Evolutionary conservation across 2,888 invertebrate genomes (phyloP).

Genomic region (Lacanobia oleracea): DNA sequence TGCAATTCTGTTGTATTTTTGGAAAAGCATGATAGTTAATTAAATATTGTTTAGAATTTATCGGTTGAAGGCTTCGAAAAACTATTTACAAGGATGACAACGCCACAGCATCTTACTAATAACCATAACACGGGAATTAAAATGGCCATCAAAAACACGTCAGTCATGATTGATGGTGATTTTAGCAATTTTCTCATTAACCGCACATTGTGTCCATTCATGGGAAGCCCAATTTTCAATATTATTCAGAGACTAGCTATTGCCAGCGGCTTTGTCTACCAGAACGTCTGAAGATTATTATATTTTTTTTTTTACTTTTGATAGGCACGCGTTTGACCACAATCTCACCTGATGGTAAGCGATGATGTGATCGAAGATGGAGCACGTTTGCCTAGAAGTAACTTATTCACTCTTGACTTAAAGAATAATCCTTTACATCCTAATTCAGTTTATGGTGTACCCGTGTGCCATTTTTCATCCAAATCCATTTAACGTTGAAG

Average conservation of each 20-base stretch:
- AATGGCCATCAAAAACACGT: background rate
- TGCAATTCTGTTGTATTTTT: no score
- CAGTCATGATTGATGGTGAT: constrained; percentile 2
- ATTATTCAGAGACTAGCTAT: background rate
- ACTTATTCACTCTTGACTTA: no score
- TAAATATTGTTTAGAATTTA: background rate
- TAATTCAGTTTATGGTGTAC: background rate
- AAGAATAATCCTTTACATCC: no score
- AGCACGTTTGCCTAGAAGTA: no score
- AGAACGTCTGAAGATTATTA: background rate
- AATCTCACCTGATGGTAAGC: no score
- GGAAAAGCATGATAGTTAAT: background rate
- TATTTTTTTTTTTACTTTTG: no score
- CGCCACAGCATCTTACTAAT: background rate
- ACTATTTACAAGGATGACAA: background rate
- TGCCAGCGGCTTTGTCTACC: background rate
- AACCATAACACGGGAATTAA: constrained; percentile 1
- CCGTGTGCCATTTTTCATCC: background rate
- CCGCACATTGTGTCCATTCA: background rate
- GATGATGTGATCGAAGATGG: no score
- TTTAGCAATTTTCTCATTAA: constrained; percentile 10
- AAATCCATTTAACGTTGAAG: background rate
- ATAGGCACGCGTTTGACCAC: no score
- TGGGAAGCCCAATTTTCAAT: background rate
- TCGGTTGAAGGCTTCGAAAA: background rate